A percentile compares a stretch with the other conserved stretches of the same genome.
Evolutionary conservation across 2,113 vertebrate species (phyloP).

Genomic region (Sula dactylatra): DNA sequence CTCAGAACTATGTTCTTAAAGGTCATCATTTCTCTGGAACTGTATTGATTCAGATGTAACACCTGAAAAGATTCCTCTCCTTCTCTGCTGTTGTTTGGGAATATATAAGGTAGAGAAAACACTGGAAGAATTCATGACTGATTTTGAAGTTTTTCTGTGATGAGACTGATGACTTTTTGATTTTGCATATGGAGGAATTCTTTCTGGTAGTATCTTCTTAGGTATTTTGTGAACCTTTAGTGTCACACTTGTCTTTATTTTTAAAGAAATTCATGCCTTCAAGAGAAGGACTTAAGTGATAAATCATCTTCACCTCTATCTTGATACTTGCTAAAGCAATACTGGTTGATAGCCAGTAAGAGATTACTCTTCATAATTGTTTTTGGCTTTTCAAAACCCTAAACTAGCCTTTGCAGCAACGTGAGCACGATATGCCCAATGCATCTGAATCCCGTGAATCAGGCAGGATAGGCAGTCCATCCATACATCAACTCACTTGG

Average conservation of each 20-base stretch:
- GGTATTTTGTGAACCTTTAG: background rate
- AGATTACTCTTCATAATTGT: background rate
- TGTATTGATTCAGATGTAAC: background rate
- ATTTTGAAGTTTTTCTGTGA: background rate
- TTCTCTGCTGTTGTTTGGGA: background rate
- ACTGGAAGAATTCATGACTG: background rate
- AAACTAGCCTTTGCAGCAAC: background rate
- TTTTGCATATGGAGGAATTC: background rate
- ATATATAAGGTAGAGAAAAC: background rate
- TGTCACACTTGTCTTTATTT: background rate
- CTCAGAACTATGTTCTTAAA: background rate
- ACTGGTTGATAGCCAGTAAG: background rate
- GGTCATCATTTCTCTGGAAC: background rate
- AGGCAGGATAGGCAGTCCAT: background rate
- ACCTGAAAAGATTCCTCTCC: background rate
- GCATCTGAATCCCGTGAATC: background rate
- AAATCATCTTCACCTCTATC: background rate
- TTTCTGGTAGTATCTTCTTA: background rate
- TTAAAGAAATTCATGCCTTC: background rate
- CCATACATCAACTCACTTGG: background rate
- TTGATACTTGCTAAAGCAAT: background rate
- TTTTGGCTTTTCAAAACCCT: background rate
- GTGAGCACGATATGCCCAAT: background rate
- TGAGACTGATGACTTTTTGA: background rate
- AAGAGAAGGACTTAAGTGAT: background rate